phyloP scores from a whole-genome alignment of 2,113 vertebrate genomes.

The Speoplatyrhinus poulsoni region DNA sequence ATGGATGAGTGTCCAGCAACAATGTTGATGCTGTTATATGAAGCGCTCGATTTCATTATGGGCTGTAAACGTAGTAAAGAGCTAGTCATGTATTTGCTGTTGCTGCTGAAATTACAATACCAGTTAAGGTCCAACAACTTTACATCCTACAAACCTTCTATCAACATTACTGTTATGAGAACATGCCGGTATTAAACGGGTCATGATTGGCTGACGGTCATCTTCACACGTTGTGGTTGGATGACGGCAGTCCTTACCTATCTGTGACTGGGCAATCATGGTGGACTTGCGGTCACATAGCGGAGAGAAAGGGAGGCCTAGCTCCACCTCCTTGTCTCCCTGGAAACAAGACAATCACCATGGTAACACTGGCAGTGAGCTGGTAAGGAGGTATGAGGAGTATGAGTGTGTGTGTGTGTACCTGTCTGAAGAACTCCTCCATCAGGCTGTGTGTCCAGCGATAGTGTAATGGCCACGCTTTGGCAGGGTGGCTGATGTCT shows the following conservation, averaged over 20 bases:
- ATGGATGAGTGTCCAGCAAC: not conserved
- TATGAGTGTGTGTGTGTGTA: conserved; percentile 41
- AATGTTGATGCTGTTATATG: not conserved
- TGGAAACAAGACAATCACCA: conserved; percentile 56
- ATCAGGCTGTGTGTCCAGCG: conserved; percentile 96
- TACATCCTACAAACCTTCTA: too few species aligned
- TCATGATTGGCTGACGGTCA: not conserved
- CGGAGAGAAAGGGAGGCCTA: conserved; percentile 94
- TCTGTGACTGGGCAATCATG: conserved; percentile 96
- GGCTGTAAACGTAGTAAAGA: too few species aligned
- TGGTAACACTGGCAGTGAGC: not conserved
- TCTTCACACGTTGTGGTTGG: conserved; percentile 82
- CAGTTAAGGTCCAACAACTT: too few species aligned
- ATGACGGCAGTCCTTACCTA: conserved; percentile 82
- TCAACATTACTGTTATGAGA: too few species aligned
- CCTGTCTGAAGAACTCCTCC: conserved; percentile 99
- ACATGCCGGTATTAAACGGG: not conserved
- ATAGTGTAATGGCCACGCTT: conserved; percentile 91
- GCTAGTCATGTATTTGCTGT: too few species aligned
- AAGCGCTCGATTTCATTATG: too few species aligned
- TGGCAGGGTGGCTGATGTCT: conserved; percentile 98
- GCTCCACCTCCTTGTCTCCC: conserved; percentile 94
- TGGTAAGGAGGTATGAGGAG: not conserved
- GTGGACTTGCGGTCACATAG: conserved; percentile 96
- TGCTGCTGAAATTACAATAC: too few species aligned